These are phyloP conservation scores for Sinocyclocheilus grahami DNA, from an alignment of 2,113 vertebrate species.

Conservation along the genomic window DNA sequence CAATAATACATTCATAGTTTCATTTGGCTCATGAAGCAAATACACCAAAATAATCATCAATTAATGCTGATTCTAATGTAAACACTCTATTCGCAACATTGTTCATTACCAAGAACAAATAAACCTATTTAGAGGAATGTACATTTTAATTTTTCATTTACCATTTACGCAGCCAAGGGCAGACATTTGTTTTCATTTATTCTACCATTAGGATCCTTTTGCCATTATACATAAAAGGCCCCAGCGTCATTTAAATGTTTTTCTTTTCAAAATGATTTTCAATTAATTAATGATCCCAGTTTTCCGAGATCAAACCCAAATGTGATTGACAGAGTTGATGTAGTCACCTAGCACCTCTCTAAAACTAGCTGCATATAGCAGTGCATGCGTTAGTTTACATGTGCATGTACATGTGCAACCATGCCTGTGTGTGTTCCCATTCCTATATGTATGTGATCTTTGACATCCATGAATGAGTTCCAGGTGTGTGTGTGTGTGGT, in stretches of 20 bases:
- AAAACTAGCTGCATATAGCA: not conserved
- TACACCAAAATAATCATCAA: slow-evolving; percentile 42
- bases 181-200: slow-evolving; percentile 37
- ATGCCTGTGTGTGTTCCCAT: slow-evolving; percentile 12
- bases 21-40: slow-evolving; percentile 37
- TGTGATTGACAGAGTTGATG: slow-evolving; percentile 13
- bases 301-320: slow-evolving; percentile 8
- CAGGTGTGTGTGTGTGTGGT: slow-evolving; percentile 18
- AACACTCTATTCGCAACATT: slow-evolving; percentile 34
- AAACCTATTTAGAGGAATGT: slow-evolving; percentile 31
- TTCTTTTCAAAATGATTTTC: slow-evolving; percentile 18
- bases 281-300: not conserved
- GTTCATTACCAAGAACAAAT: slow-evolving; percentile 47
- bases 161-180: slow-evolving; percentile 34
- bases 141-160: slow-evolving; percentile 29
- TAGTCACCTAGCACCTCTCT: not conserved
- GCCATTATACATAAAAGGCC: not conserved
- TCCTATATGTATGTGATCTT: slow-evolving; percentile 25
- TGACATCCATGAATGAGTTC: slow-evolving; percentile 29
- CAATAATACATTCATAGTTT: slow-evolving; percentile 49
- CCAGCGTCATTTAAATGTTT: not conserved
- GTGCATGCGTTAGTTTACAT: not conserved
- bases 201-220: not conserved
- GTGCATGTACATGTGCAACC: not conserved
- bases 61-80: slow-evolving; percentile 29